These are phyloP conservation scores for Periplaneta americana DNA, from an alignment of 1,140 invertebrate genomes.

Conservation along the genomic window DNA sequence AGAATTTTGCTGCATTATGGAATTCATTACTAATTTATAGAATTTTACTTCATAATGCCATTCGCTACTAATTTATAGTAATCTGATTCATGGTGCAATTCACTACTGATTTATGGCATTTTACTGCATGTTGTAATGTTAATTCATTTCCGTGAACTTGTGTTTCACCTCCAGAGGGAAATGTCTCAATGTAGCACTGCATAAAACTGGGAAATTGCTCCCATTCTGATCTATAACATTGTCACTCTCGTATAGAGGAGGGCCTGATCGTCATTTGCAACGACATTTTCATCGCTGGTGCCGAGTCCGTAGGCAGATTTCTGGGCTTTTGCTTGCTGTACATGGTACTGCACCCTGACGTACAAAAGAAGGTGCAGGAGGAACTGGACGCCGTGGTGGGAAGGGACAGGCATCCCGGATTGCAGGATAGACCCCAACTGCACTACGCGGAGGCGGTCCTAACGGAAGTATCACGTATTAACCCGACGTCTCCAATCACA, in stretches of 20 bases:
- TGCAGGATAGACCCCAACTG: slow-evolving; percentile 48
- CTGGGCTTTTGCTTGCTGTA: slow-evolving; percentile 55
- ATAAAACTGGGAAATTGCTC: no score
- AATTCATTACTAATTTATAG: no score
- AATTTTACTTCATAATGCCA: no score
- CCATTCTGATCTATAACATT: no score
- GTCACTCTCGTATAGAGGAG: slow-evolving; percentile 47
- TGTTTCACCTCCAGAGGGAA: no score
- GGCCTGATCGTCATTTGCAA: slow-evolving; percentile 58
- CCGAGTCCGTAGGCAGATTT: slow-evolving; percentile 62
- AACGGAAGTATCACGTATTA: background rate
- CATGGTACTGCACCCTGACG: slow-evolving; percentile 55
- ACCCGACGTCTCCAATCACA: background rate
- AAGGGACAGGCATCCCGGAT: slow-evolving; percentile 41
- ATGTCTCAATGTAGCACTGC: no score
- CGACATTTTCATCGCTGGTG: slow-evolving; percentile 64
- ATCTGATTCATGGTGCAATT: no score
- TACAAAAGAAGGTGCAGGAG: slow-evolving; percentile 55
- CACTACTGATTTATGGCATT: no score
- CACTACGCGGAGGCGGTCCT: background rate
- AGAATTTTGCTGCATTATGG: no score
- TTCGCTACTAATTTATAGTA: no score
- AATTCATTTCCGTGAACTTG: no score
- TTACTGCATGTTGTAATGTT: no score
- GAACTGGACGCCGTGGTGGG: slow-evolving; percentile 68